Conservation (phyloP, 1,140 invertebrate genomes). For the Aphidius gifuensis region DNA sequence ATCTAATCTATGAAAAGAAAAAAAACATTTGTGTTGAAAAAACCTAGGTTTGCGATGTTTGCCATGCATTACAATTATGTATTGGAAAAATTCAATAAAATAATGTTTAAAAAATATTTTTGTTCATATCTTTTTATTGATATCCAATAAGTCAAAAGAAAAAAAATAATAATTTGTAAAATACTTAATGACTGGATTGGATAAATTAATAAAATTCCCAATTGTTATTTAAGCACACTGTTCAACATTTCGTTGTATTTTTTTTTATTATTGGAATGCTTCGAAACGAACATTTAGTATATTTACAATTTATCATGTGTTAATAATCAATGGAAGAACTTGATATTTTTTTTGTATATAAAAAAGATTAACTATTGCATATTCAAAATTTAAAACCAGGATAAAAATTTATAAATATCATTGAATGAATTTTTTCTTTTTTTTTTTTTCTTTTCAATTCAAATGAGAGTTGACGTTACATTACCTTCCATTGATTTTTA, state of each 20-base stretch:
- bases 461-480: neutral
- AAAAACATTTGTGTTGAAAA: too few species aligned
- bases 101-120: too few species aligned
- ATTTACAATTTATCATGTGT: constrained; percentile 11
- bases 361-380: neutral
- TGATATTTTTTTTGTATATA: neutral
- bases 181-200: too few species aligned
- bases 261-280: constrained; percentile 10
- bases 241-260: neutral
- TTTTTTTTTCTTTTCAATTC: too few species aligned
- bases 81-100: too few species aligned
- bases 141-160: too few species aligned
- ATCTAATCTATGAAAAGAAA: too few species aligned
- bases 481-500: neutral
- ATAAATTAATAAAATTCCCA: too few species aligned
- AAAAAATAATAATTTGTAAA: too few species aligned
- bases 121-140: too few species aligned
- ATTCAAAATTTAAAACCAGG: neutral
- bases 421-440: neutral
- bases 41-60: too few species aligned
- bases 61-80: too few species aligned
- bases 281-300: constrained; percentile 9
- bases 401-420: neutral
- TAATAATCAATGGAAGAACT: constrained; percentile 20
- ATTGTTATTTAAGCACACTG: neutral